phyloP scores from a whole-genome alignment of 2,888 invertebrate genomes.

The Ecliptopera silaceata region DNA sequence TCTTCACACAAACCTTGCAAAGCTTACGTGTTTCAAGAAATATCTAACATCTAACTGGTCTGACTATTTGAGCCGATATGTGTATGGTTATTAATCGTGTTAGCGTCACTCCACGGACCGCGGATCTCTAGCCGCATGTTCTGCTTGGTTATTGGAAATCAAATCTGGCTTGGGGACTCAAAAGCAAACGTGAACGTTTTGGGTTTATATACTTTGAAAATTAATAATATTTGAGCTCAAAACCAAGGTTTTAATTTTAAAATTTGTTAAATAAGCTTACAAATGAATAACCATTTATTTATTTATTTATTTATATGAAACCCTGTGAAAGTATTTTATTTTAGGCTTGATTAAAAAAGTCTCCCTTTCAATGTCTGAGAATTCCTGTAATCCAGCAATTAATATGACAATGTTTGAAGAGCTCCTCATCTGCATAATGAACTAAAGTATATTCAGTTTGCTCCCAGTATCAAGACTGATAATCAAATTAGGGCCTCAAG shows the following conservation, averaged over 20 bases:
- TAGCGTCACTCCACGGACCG: conserved; percentile 17
- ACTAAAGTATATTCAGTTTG: conserved; percentile 30
- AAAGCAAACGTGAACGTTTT: too few relatives aligned
- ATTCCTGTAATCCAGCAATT: conserved; percentile 35
- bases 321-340: background rate
- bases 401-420: conserved; percentile 40
- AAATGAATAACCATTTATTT: background rate
- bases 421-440: conserved; percentile 37
- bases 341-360: background rate
- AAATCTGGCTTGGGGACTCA: background rate
- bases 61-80: conserved; percentile 32
- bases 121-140: conserved; percentile 1
- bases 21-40: background rate
- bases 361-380: background rate
- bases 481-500: conserved; percentile 18
- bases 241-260: too few relatives aligned
- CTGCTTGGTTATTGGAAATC: background rate
- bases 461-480: conserved; percentile 26
- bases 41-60: conserved; percentile 1
- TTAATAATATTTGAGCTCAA: too few relatives aligned
- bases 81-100: conserved; percentile 33
- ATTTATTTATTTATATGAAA: too few relatives aligned
- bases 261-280: background rate
- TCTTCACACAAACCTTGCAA: too few relatives aligned
- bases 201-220: too few relatives aligned